Percentiles rank a stretch among this genome's conserved stretches.
These are phyloP conservation scores for Nymphalis urticae DNA, from an alignment of 2,888 invertebrate genomes.

Conservation along the genomic window DNA sequence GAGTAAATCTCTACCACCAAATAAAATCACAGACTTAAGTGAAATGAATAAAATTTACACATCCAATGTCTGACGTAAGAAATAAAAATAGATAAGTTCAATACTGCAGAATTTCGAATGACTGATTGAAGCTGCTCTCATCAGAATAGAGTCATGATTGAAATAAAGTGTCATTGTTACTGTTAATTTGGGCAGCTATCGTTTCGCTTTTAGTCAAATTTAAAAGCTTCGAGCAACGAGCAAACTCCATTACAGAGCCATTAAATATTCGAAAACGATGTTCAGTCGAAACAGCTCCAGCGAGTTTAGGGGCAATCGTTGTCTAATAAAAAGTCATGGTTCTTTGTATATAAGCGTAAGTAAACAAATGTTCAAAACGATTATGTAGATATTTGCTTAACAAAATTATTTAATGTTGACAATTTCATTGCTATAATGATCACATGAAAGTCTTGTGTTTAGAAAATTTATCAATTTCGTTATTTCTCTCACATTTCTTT, in stretches of 20 bases:
- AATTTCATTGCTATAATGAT: no score
- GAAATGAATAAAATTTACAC: no score
- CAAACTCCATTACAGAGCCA: constrained; percentile 40
- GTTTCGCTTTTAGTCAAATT: constrained; percentile 35
- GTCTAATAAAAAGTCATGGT: constrained; percentile 38
- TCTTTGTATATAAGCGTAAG: constrained; percentile 11
- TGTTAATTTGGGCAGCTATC: constrained; percentile 34
- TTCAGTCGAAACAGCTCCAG: constrained; percentile 31
- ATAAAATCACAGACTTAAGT: no score
- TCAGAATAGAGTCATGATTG: constrained; percentile 16
- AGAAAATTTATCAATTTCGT: no score
- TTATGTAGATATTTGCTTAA: not conserved
- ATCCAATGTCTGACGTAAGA: no score
- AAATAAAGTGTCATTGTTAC: constrained; percentile 31
- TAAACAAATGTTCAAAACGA: not conserved
- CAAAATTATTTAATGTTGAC: no score
- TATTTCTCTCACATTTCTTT: no score
- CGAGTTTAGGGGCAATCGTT: constrained; percentile 31
- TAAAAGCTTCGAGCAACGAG: constrained; percentile 37
- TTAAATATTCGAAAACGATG: constrained; percentile 40
- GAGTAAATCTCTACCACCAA: no score
- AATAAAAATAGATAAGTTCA: not conserved
- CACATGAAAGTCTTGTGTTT: no score
- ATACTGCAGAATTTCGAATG: not conserved
- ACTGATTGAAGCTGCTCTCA: not conserved